Percentiles rank a stretch among this genome's conserved stretches.
phyloP scores from a whole-genome alignment of 2,113 vertebrate genomes.

The Nothocercus nigrocapillus region DNA sequence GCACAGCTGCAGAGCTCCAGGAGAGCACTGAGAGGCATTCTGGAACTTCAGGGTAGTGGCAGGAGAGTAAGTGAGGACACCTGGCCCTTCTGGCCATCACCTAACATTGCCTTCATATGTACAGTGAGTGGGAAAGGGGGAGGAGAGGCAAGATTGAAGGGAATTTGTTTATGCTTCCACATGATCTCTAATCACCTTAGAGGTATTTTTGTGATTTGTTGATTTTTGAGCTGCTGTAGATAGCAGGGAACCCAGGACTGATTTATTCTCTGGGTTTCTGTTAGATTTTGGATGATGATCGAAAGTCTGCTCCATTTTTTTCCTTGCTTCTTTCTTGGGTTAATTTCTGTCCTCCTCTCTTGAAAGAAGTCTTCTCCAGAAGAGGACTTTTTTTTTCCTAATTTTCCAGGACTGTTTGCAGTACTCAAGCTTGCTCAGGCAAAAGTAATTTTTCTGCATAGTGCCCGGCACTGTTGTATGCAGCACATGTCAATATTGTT shows the following conservation, averaged over 20 bases:
- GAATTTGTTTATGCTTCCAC: neutral
- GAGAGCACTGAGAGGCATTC: slow-evolving; percentile 9
- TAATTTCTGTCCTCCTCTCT: neutral
- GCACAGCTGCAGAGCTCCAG: slow-evolving; percentile 55
- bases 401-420: neutral
- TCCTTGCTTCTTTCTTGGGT: neutral
- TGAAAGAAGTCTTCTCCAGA: neutral
- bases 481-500: neutral
- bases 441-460: neutral
- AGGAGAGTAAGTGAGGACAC: slow-evolving; percentile 36
- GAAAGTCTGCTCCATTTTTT: neutral
- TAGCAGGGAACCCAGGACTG: neutral
- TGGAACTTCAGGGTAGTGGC: neutral
- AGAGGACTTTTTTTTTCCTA: neutral
- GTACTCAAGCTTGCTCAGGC: neutral
- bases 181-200: neutral
- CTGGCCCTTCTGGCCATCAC: slow-evolving; percentile 36
- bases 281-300: neutral
- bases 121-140: neutral
- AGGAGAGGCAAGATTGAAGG: neutral
- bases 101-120: neutral
- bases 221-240: neutral
- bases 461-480: too few relatives aligned
- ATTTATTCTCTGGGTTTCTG: neutral
- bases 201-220: neutral